Percentiles rank a stretch among this genome's conserved stretches.
These are phyloP conservation scores for Achlya flavicornis DNA, from an alignment of 2,888 invertebrate genomes.

Conservation along the genomic window DNA sequence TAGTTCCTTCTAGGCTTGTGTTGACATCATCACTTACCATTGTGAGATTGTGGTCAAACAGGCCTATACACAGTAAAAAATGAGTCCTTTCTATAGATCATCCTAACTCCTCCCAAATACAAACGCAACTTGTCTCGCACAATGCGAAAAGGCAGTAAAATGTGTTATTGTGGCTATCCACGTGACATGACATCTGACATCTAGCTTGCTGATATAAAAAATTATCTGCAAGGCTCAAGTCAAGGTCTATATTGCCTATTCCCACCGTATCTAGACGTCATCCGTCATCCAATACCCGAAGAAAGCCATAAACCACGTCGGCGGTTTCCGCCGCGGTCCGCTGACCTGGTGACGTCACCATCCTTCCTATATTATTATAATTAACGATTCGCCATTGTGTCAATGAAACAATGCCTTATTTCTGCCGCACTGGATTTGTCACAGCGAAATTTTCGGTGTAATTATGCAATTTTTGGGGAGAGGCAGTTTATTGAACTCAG, in stretches of 20 bases:
- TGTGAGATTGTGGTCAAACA: too few relatives aligned
- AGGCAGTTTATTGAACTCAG: conserved; percentile 24
- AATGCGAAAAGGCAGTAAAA: too few relatives aligned
- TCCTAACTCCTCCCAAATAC: too few relatives aligned
- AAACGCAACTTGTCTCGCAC: too few relatives aligned
- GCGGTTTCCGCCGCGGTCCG: conserved; percentile 39
- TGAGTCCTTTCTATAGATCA: too few relatives aligned
- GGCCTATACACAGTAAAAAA: too few relatives aligned
- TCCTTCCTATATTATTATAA: conserved; percentile 52
- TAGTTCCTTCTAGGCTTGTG: too few relatives aligned
- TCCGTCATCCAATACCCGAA: conserved; percentile 25
- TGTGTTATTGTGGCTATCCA: too few relatives aligned
- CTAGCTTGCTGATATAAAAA: too few relatives aligned
- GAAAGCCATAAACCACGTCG: conserved; percentile 30
- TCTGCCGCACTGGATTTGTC: conserved; percentile 44
- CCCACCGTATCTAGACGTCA: neutral
- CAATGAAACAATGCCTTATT: conserved; percentile 63
- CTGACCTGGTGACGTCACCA: conserved; percentile 54
- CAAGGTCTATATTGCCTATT: neutral
- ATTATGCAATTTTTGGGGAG: conserved; percentile 38
- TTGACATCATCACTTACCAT: too few relatives aligned
- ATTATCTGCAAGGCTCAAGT: neutral
- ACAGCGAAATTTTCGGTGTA: conserved; percentile 31
- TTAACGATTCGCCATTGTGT: conserved; percentile 59
- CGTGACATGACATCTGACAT: too few relatives aligned